These are phyloP conservation scores for Typhlichthys subterraneus DNA, from an alignment of 2,797 vertebrate genomes.

Conservation along the genomic window DNA sequence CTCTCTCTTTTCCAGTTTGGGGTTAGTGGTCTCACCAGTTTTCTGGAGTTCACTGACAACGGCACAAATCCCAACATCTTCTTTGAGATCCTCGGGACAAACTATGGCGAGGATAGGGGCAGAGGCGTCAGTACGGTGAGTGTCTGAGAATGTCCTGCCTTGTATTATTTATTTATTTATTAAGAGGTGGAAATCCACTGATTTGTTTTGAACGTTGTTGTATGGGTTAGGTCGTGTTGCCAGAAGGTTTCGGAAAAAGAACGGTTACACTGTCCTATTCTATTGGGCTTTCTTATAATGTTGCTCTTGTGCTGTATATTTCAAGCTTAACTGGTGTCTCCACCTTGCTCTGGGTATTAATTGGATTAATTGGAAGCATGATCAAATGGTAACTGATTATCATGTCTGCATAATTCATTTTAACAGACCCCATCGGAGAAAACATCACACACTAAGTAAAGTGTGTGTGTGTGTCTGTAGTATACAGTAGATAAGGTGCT, in stretches of 20 bases:
- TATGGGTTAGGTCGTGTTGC: too few relatives aligned
- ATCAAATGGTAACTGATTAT: constrained; percentile 58
- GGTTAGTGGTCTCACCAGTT: constrained; percentile 91
- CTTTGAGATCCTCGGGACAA: constrained; percentile 98
- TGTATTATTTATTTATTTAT: too few relatives aligned
- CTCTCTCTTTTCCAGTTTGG: constrained; percentile 77
- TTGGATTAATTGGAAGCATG: constrained; percentile 45
- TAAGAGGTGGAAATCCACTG: too few relatives aligned
- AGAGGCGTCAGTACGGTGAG: constrained; percentile 93
- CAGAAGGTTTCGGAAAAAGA: too few relatives aligned
- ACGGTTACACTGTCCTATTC: too few relatives aligned
- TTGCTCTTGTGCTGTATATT: background rate
- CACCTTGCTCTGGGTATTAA: constrained; percentile 24
- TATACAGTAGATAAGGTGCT: too few relatives aligned
- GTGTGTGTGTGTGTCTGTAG: constrained; percentile 11
- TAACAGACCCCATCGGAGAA: constrained; percentile 41
- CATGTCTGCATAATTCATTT: constrained; percentile 55
- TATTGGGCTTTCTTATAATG: constrained; percentile 7
- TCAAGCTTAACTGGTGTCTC: constrained; percentile 10
- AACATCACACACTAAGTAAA: constrained; percentile 27
- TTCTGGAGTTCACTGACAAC: constrained; percentile 93
- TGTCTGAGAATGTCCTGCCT: constrained; percentile 20
- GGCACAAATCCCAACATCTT: constrained; percentile 95
- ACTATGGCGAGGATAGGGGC: constrained; percentile 94
- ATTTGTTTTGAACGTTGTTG: too few relatives aligned